A percentile compares a stretch with the other conserved stretches of the same genome.
Evolutionary conservation across 2,113 vertebrate species (phyloP).

Genomic region (Castor canadensis): DNA sequence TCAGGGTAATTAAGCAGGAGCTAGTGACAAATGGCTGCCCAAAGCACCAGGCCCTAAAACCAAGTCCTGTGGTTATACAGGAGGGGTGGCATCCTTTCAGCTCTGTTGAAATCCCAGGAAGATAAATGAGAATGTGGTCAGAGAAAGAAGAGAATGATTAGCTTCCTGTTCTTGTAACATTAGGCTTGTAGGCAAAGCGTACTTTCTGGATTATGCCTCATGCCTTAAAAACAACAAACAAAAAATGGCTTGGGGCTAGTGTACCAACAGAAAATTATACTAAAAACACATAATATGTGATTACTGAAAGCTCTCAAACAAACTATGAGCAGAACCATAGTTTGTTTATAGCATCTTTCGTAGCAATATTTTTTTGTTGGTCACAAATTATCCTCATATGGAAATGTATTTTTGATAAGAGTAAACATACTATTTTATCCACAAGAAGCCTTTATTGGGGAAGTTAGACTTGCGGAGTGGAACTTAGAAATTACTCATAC

Average conservation of each 20-base stretch:
- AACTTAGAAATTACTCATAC: slow-evolving; percentile 64
- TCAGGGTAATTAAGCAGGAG: background rate
- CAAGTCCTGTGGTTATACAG: background rate
- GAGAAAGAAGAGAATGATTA: slow-evolving; percentile 54
- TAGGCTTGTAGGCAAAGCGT: slow-evolving; percentile 21
- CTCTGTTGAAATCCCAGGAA: slow-evolving; percentile 27
- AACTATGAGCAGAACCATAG: background rate
- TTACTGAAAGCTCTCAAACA: slow-evolving; percentile 40
- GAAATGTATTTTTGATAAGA: slow-evolving; percentile 71
- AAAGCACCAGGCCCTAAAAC: background rate
- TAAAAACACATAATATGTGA: background rate
- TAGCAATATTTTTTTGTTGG: slow-evolving; percentile 24
- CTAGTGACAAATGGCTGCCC: background rate
- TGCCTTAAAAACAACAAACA: slow-evolving; percentile 66
- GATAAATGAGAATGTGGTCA: slow-evolving; percentile 29
- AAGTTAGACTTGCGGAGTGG: slow-evolving; percentile 48
- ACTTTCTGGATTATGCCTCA: slow-evolving; percentile 39
- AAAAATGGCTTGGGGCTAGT: background rate
- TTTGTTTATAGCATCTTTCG: slow-evolving; percentile 47
- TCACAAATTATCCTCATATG: slow-evolving; percentile 65
- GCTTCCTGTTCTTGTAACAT: slow-evolving; percentile 31
- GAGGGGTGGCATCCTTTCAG: background rate
- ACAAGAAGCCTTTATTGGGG: slow-evolving; percentile 62
- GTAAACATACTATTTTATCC: slow-evolving; percentile 57
- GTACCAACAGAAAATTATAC: slow-evolving; percentile 58